Percentiles rank a stretch among this genome's conserved stretches.
Evolutionary conservation across 2,888 invertebrate genomes (phyloP).

Genomic region (Leucania comma): DNA sequence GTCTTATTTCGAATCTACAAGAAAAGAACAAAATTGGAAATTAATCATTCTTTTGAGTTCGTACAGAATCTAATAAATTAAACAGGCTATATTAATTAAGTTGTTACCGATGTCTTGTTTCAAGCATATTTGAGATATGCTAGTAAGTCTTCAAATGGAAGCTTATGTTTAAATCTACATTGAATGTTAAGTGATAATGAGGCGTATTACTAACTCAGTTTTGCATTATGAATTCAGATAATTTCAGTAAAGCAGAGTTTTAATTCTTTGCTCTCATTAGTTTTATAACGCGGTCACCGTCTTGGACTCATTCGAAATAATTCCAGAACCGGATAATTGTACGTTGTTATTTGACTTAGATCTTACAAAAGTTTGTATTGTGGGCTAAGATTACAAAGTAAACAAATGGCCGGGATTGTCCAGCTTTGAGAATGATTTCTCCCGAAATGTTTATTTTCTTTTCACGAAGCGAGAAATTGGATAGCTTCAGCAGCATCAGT

Average conservation of each 20-base stretch:
- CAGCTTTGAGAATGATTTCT: conserved; percentile 37
- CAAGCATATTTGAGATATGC: not conserved
- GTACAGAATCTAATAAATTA: not conserved
- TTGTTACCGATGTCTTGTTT: not conserved
- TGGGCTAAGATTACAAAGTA: conserved; percentile 21
- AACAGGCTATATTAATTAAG: not conserved
- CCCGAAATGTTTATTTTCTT: conserved; percentile 61
- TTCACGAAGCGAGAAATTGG: conserved; percentile 72
- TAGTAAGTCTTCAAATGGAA: not conserved
- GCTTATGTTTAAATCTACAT: conserved; percentile 2
- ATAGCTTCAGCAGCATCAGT: conserved; percentile 76
- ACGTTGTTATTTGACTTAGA: conserved; percentile 34
- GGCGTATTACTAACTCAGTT: not conserved
- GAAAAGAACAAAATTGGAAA: not conserved
- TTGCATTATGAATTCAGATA: not conserved
- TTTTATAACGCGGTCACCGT: conserved; percentile 13
- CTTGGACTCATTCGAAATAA: conserved; percentile 15
- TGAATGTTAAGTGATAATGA: not conserved
- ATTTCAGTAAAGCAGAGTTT: conserved; percentile 1
- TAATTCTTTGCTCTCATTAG: conserved; percentile 5
- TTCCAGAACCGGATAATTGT: conserved; percentile 16
- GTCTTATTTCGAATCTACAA: not conserved
- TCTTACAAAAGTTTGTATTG: conserved; percentile 14
- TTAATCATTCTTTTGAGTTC: not conserved
- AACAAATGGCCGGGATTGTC: conserved; percentile 39